Evolutionary conservation across 2,113 vertebrate genomes (phyloP).

Genomic region (Hypomesus transpacificus): DNA sequence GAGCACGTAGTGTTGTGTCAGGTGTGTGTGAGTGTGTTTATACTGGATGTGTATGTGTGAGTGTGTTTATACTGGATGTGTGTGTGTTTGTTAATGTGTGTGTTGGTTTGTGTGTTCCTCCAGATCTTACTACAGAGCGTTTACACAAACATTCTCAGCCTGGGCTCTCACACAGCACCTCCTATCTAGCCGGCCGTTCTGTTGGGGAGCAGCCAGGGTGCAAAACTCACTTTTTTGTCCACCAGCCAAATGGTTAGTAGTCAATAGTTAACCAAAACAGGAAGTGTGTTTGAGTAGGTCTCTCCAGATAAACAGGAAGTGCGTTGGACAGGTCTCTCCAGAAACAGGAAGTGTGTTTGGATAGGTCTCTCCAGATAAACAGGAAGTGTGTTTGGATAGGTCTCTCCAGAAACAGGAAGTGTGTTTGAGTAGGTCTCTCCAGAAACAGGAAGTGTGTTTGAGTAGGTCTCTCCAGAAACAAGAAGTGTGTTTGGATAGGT

Average conservation of each 20-base stretch:
- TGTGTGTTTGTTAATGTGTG: background rate
- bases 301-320: constrained; percentile 39
- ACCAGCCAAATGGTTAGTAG: background rate
- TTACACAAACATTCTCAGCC: too few species aligned
- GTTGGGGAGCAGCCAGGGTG: background rate
- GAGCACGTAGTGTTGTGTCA: background rate
- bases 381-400: background rate
- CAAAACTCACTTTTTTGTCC: background rate
- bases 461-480: background rate
- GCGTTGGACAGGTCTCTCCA: constrained; percentile 29
- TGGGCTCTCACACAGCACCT: too few species aligned
- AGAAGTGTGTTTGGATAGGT: constrained; percentile 27
- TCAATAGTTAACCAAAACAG: constrained; percentile 27
- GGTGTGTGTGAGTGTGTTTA: constrained; percentile 5
- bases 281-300: constrained; percentile 37
- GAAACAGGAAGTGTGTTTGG: background rate
- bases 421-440: background rate
- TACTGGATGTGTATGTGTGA: background rate
- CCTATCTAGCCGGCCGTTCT: background rate
- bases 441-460: constrained; percentile 39
- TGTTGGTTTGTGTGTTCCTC: background rate
- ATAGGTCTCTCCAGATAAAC: constrained; percentile 19
- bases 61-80: background rate
- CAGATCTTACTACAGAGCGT: background rate
- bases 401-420: background rate